Evolutionary conservation across 2,888 invertebrate genomes (phyloP).

Genomic region (Temnothorax rugatulus): DNA sequence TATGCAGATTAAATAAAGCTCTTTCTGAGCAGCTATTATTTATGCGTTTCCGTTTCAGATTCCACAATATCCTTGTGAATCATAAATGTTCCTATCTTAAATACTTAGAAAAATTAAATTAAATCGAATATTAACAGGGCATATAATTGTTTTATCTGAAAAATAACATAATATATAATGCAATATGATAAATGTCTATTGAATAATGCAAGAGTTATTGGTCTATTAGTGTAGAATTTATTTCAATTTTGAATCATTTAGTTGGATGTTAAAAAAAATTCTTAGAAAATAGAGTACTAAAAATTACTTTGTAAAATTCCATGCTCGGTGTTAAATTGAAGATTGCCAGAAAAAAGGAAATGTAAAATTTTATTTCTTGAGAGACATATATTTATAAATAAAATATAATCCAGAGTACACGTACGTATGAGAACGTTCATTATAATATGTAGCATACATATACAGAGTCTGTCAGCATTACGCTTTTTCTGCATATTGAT

Average conservation of each 20-base stretch:
- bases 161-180: background rate
- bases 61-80: conserved; percentile 6
- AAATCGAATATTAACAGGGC: background rate
- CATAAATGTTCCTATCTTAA: background rate
- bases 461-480: conserved; percentile 6
- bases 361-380: conserved; percentile 43
- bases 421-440: conserved; percentile 51
- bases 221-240: background rate
- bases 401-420: conserved; percentile 69
- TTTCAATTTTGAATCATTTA: conserved; percentile 13
- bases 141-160: background rate
- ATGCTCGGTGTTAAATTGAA: background rate
- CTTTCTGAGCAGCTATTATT: conserved; percentile 26
- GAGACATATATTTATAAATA: conserved; percentile 72
- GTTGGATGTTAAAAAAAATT: background rate
- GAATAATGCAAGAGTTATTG: background rate
- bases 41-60: conserved; percentile 22
- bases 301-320: background rate
- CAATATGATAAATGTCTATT: background rate
- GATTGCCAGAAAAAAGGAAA: conserved; percentile 9
- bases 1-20: conserved; percentile 38
- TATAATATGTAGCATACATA: conserved; percentile 41
- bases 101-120: conserved; percentile 8
- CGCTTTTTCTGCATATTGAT: background rate
- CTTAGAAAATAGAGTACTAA: background rate